phyloP scores from a whole-genome alignment of 2,113 vertebrate species.

The Thalassarche chlororhynchos region DNA sequence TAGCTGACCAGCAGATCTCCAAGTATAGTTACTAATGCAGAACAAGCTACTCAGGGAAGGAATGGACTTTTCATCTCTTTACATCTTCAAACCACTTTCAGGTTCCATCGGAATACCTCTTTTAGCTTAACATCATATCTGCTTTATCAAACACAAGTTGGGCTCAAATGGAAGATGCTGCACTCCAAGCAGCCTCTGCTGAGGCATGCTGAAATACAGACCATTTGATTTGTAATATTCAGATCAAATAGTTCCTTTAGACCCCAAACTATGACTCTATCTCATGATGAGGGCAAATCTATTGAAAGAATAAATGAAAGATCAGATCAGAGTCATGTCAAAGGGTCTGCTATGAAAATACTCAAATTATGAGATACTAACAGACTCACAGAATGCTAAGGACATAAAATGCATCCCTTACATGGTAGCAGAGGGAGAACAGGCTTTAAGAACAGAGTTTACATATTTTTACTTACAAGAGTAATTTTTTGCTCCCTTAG shows the following conservation, averaged over 20 bases:
- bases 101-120: background rate
- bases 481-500: background rate
- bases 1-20: background rate
- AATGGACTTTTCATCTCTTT: background rate
- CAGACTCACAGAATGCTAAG: background rate
- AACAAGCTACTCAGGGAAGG: background rate
- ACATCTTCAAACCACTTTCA: background rate
- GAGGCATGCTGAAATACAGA: background rate
- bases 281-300: background rate
- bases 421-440: background rate
- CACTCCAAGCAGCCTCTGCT: background rate
- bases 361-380: background rate
- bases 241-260: background rate
- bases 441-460: background rate
- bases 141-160: background rate
- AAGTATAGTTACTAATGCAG: background rate
- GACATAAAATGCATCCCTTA: background rate
- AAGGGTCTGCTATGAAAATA: background rate
- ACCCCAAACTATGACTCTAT: background rate
- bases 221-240: background rate
- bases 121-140: background rate
- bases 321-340: background rate
- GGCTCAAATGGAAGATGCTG: background rate
- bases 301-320: background rate
- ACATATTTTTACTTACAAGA: background rate